Percentiles rank a stretch among this genome's conserved stretches.
phyloP scores from a whole-genome alignment of 2,797 vertebrate species.

The Bradypodion pumilum region DNA sequence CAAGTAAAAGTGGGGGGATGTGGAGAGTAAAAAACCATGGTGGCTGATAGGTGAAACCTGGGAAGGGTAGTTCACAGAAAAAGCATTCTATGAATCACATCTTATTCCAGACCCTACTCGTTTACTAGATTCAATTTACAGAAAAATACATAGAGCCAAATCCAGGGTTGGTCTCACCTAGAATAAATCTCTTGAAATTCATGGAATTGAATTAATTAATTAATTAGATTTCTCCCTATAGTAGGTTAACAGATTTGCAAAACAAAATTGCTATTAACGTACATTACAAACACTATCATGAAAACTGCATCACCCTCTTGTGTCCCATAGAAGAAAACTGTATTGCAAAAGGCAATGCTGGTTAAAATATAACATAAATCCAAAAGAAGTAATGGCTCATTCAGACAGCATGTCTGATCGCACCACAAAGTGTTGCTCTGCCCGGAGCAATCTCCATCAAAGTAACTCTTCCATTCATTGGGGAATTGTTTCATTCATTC shows the following conservation, averaged over 20 bases:
- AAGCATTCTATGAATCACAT: not conserved
- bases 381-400: no score
- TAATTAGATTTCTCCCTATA: not conserved
- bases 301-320: not conserved
- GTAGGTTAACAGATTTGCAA: not conserved
- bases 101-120: not conserved
- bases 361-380: no score
- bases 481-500: no score
- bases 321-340: no score
- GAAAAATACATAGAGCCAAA: not conserved
- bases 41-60: not conserved
- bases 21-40: not conserved
- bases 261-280: no score
- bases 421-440: no score
- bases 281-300: not conserved
- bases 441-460: no score
- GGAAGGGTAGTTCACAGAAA: not conserved
- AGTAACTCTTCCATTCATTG: no score
- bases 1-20: not conserved
- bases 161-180: no score
- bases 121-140: not conserved
- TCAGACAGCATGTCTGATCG: no score
- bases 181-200: no score
- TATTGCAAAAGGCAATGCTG: not conserved
- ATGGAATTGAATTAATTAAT: not conserved